A percentile compares a stretch with the other conserved stretches of the same genome.
These are phyloP conservation scores for Melipona bicolor DNA, from an alignment of 2,888 invertebrate genomes.

Conservation along the genomic window DNA sequence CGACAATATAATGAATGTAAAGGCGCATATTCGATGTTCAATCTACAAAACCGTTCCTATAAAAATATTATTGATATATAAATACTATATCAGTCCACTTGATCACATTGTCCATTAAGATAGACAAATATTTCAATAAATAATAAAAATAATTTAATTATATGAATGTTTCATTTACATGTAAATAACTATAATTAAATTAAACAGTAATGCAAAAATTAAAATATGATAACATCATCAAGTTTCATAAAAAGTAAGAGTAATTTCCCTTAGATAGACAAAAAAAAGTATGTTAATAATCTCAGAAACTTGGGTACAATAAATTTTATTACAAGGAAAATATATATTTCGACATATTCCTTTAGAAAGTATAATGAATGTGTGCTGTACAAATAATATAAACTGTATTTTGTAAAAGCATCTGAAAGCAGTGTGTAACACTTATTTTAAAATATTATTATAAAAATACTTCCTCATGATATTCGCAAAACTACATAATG, in stretches of 20 bases:
- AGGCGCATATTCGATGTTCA: constrained; percentile 48
- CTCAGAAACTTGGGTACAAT: constrained; percentile 23
- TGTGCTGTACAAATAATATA: constrained; percentile 60
- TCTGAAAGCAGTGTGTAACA: constrained; percentile 49
- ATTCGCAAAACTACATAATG: constrained; percentile 32
- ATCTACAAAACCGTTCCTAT: constrained; percentile 51
- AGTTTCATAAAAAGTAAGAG: not conserved
- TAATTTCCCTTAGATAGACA: not conserved
- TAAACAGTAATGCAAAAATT: not conserved
- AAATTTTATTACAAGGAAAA: constrained; percentile 56
- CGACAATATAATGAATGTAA: constrained; percentile 77
- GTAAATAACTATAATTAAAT: constrained; percentile 12
- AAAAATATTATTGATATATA: constrained; percentile 22
- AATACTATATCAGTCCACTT: constrained; percentile 9
- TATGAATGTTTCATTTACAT: constrained; percentile 2
- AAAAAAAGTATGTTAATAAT: not conserved
- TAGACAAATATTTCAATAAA: constrained; percentile 42
- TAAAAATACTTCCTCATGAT: constrained; percentile 46
- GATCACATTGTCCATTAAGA: constrained; percentile 30
- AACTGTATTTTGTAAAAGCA: constrained; percentile 52
- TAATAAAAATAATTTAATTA: constrained; percentile 27
- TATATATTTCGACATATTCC: constrained; percentile 42
- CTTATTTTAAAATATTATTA: constrained; percentile 48
- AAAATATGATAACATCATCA: not conserved
- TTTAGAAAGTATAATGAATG: constrained; percentile 40